These are phyloP conservation scores for Eupsittula cactorum DNA, from an alignment of 2,113 vertebrate species.

Conservation along the genomic window DNA sequence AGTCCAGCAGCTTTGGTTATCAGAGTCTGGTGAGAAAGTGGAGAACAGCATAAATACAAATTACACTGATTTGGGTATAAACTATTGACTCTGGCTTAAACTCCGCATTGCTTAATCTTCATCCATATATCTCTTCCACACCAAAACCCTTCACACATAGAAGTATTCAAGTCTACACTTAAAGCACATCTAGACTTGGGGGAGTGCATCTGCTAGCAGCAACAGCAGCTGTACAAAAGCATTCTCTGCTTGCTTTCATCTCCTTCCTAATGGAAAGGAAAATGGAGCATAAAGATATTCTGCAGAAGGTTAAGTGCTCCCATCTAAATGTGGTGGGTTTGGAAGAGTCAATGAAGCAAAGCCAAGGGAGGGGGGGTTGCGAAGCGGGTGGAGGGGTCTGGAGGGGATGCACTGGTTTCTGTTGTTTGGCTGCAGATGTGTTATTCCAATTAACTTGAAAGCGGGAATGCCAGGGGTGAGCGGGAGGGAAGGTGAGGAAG, in stretches of 20 bases:
- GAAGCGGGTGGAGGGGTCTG: not conserved
- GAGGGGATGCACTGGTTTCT: not conserved
- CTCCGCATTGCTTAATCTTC: not conserved
- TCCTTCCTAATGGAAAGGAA: constrained; percentile 73
- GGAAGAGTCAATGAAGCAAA: constrained; percentile 48
- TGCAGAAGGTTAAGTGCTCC: constrained; percentile 75
- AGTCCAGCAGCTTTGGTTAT: not conserved
- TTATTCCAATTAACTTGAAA: constrained; percentile 53
- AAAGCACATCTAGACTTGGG: not conserved
- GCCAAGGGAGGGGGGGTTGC: not conserved
- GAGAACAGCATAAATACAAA: not conserved
- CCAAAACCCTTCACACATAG: not conserved
- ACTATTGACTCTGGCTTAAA: not conserved
- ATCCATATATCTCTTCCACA: not conserved
- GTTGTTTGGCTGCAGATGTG: constrained; percentile 37
- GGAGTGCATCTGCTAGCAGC: constrained; percentile 12
- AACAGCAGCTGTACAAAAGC: constrained; percentile 39
- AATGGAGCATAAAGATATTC: constrained; percentile 77
- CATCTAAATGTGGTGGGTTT: constrained; percentile 13
- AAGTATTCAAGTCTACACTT: not conserved
- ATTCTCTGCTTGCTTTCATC: constrained; percentile 67
- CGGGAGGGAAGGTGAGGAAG: not conserved
- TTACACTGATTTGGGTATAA: not conserved
- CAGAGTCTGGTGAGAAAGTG: not conserved
- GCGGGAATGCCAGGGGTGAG: not conserved